Percentiles rank a stretch among this genome's conserved stretches.
phyloP scores from a whole-genome alignment of 2,888 invertebrate species.

The Rhopalosiphum nymphaeae region DNA sequence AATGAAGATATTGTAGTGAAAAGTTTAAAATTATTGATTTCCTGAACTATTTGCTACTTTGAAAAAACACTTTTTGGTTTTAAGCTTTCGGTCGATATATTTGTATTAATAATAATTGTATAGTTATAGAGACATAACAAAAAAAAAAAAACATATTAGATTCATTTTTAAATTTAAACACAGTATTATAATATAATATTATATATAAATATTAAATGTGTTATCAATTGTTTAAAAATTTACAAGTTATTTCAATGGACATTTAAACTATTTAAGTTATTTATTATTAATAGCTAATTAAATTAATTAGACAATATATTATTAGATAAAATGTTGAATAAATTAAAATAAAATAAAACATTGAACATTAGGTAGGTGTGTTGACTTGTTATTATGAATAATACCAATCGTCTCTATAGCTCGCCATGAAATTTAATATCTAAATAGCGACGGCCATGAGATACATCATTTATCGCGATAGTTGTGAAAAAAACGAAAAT shows the following conservation, averaged over 20 bases:
- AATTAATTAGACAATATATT: background rate
- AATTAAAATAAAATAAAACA: too few relatives aligned
- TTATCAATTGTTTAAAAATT: background rate
- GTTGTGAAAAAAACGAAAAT: background rate
- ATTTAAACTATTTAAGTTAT: background rate
- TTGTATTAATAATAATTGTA: background rate
- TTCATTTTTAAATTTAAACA: too few relatives aligned
- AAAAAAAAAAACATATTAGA: background rate
- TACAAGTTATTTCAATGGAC: background rate
- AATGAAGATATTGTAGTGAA: too few relatives aligned
- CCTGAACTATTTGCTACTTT: too few relatives aligned
- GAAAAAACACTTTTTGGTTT: too few relatives aligned
- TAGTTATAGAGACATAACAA: background rate
- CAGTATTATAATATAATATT: background rate
- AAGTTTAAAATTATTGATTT: too few relatives aligned
- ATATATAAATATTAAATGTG: too few relatives aligned
- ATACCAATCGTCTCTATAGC: background rate
- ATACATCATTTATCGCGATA: background rate
- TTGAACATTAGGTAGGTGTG: background rate
- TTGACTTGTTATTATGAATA: background rate
- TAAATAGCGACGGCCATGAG: background rate
- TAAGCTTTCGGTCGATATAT: background rate
- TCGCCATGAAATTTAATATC: background rate
- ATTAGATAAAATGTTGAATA: too few relatives aligned
- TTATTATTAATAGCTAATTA: too few relatives aligned